Evolutionary conservation across 2,888 invertebrate genomes (phyloP), one percentile per base, ranked within the genome.

Genomic region (Spodoptera littoralis): DNA sequence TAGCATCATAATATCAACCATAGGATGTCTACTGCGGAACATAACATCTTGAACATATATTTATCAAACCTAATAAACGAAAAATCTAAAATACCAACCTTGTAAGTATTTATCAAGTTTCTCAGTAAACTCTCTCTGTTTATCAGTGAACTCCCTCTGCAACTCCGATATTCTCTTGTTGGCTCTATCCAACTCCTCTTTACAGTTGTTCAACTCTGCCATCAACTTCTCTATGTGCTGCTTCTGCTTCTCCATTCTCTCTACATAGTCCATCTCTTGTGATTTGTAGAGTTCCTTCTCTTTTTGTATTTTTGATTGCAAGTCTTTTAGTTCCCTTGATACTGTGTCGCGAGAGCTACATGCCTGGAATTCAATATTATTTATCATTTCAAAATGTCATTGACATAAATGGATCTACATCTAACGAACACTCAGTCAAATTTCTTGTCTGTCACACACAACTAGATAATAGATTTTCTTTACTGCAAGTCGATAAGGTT

Each of bases 331-430:
- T 80, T 96, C 95, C 69, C 95, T 93, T 27, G 93, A 87, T 4
- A 96, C 87, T n/a, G 95, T 84, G 61, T 96, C 96, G 52, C 96
- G 95, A 6, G 95, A 92, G 68, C 95, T 95, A 68, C 96, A 96
- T 3, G 96, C 96, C 86, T 96, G 88, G 54, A 92, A 90, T 36
- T 68, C 27, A 46, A 48, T 18, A 27, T 4, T 11, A 49, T 43
- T 22, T 49, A 27, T 41, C 36, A 49, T 0, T 46, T 22, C 11
- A n/a, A 24, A 12, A 27, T 27, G 27, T 0, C 27, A 27, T 27
- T 27, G 5, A 0, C 27, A 27, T 5, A 27, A 27, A 27, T 27
- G 27, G 27, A 27, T 27, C 27, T 2, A 27, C 27, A 27, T 27
- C 27, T 3, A 27, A 5, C 3, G 27, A 27, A 0, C 4, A 27